Conservation (phyloP, 2,888 invertebrate species). For the Neuroscelio doddi region DNA sequence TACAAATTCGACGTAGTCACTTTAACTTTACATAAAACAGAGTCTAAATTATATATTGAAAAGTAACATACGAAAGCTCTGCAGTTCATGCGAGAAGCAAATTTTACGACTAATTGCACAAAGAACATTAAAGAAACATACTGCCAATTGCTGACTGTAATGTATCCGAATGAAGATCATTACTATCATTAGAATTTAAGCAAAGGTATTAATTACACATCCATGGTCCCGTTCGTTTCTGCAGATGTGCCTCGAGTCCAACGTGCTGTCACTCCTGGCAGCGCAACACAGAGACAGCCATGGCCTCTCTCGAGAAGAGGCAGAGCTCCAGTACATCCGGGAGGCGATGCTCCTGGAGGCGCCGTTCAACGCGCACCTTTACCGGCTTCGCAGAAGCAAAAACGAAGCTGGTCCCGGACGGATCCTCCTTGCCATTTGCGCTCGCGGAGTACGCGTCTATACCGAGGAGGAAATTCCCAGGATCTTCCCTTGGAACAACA, state of each 20-base stretch:
- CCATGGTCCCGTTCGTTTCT: conserved; percentile 7
- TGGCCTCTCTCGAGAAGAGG: conserved; percentile 85
- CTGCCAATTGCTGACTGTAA: neutral
- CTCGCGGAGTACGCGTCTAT: conserved; percentile 92
- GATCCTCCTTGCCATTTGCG: conserved; percentile 92
- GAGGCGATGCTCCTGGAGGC: conserved; percentile 89
- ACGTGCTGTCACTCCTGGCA: conserved; percentile 65
- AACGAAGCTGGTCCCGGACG: conserved; percentile 84
- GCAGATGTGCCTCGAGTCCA: conserved; percentile 70
- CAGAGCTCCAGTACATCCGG: conserved; percentile 90
- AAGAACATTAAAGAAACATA: no score
- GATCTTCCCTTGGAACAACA: conserved; percentile 94
- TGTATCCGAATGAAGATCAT: conserved; percentile 1
- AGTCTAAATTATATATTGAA: no score
- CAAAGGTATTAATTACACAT: conserved; percentile 18
- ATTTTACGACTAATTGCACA: no score
- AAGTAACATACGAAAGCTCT: no score
- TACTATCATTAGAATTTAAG: conserved; percentile 13
- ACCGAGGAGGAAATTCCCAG: conserved; percentile 77
- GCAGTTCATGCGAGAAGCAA: no score
- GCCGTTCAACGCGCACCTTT: conserved; percentile 92
- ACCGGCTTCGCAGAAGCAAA: conserved; percentile 85
- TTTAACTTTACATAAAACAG: no score
- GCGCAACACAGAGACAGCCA: conserved; percentile 83
- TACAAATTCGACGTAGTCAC: no score